phyloP scores from a whole-genome alignment of 1,140 invertebrate genomes.

The Theocolax elegans region DNA sequence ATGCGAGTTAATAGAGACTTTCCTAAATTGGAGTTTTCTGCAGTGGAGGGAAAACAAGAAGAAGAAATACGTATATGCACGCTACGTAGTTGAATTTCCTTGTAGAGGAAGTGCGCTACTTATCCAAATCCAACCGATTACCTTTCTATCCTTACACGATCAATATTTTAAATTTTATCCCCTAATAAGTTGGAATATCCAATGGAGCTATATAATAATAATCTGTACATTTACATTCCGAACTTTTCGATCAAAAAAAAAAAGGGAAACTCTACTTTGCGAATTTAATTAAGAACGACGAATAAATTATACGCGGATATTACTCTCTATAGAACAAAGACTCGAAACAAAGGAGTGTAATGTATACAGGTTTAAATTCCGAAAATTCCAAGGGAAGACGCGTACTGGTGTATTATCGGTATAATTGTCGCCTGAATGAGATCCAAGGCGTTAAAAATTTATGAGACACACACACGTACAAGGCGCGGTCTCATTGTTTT shows the following conservation, averaged over 20 bases:
- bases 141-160: too few species aligned
- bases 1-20: not conserved
- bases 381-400: not conserved
- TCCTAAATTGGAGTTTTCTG: not conserved
- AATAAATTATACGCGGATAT: too few species aligned
- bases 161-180: too few species aligned
- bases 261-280: too few species aligned
- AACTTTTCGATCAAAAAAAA: too few species aligned
- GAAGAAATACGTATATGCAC: not conserved
- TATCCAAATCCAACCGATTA: not conserved
- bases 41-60: not conserved
- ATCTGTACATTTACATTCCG: too few species aligned
- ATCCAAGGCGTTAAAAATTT: conserved; percentile 32
- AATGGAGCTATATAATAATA: too few species aligned
- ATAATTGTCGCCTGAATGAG: conserved; percentile 40
- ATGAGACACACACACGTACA: not conserved
- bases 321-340: too few species aligned
- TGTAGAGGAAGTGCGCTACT: not conserved
- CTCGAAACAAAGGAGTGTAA: too few species aligned
- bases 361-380: conserved; percentile 9
- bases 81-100: not conserved
- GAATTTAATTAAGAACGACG: too few species aligned
- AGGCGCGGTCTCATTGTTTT: conserved; percentile 28
- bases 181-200: too few species aligned
- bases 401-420: conserved; percentile 39